Base-by-base conservation (phyloP, 2,888 invertebrate species). In the Lithophane semibrunnea region DNA sequence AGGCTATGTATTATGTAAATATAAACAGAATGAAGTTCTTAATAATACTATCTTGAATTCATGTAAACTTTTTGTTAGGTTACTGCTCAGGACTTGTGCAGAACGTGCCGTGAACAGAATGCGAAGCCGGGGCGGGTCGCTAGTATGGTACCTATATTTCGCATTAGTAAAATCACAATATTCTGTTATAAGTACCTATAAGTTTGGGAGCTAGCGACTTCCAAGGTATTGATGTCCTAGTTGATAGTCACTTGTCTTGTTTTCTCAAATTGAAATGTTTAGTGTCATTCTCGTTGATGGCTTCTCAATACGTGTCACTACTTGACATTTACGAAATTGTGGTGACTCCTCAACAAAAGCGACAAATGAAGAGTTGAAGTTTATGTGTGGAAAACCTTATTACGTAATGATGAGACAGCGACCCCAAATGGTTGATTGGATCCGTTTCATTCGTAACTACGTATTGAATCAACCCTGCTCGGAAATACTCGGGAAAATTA, bases 371-470 rank as follows among this genome's bases (percentile, higher is more conserved):
- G 24, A 47, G 24, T 37, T 52, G 18, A 29, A 56, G 8, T 64
- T 24, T 54, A 60, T 24, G 42, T 61, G 58, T 49, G 60, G n/a
- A 10, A 54, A 77, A 13, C 7, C 47, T 54, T 68, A 64, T 52
- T 47, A 58, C 8, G 49, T 52, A 63, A 71, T 77, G 16, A 63
- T 77, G 52, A 52, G 52, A 24, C 29, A 44, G 56, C 13, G 16
- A 76, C 66, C 49, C 44, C 10, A 24, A 70, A 70, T 58, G 52
- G 44, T 80, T 75, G 58, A 68, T 80, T 81, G 52, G 71, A 77
- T 77, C 47, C 67, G 47, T 71, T 80, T 71, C 63, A 82, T 82
- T 73, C 37, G 49, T 73, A 69, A 61, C 65, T 49, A 77, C 24
- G 24, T 68, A 47, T 64, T 67, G n/a, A 82, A 58, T 16, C 44